phyloP scores from a whole-genome alignment of 2,888 invertebrate genomes.

The Melanophora roralis region DNA sequence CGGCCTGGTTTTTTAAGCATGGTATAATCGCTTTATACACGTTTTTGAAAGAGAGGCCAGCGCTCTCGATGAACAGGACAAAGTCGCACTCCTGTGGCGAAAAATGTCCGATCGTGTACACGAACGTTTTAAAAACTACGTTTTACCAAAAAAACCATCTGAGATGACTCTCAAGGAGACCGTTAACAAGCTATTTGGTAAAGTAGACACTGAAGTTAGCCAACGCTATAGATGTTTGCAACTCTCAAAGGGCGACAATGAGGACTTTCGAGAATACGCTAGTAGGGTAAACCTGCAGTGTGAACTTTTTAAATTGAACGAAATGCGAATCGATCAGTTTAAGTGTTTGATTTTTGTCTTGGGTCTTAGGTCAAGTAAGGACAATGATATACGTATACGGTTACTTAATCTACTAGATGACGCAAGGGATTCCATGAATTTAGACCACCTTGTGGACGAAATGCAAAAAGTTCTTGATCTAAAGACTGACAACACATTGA shows the following conservation, averaged over 20 bases:
- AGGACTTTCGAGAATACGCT: no score
- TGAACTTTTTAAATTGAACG: no score
- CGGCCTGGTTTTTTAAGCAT: neutral
- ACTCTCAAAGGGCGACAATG: no score
- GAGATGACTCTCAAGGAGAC: neutral
- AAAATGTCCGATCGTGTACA: slow-evolving; percentile 13
- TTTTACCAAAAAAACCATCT: neutral
- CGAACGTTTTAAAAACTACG: slow-evolving; percentile 10
- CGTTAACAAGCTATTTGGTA: neutral
- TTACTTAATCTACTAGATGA: no score
- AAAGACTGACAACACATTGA: neutral
- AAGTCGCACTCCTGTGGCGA: neutral
- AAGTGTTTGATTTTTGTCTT: no score
- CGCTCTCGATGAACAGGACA: neutral
- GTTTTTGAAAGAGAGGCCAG: neutral
- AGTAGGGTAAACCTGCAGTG: no score
- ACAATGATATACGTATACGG: no score
- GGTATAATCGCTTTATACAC: neutral
- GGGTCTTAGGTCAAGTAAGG: no score
- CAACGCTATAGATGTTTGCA: neutral
- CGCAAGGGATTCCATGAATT: no score
- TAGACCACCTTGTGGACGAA: neutral
- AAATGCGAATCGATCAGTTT: no score
- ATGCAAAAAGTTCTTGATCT: neutral
- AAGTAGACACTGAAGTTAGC: neutral